phyloP scores from a whole-genome alignment of 2,888 invertebrate species.

The Nomada lathburiana region DNA sequence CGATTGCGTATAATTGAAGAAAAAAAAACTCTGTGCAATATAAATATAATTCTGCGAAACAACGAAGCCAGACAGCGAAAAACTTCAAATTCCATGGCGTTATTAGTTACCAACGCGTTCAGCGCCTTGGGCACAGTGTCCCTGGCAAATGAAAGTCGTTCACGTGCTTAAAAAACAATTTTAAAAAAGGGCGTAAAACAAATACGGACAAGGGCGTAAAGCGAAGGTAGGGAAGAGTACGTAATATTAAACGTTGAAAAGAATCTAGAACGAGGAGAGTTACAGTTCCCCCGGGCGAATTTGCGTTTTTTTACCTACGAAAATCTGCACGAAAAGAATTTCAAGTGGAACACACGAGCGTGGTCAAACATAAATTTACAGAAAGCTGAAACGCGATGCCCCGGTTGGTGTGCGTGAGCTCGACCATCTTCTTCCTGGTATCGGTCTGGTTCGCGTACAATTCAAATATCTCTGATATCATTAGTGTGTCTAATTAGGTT shows the following conservation, averaged over 20 bases:
- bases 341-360: conserved; percentile 24
- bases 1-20: neutral
- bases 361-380: conserved; percentile 37
- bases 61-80: neutral
- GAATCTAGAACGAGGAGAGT: conserved; percentile 15
- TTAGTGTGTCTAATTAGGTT: conserved; percentile 65
- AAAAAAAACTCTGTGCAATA: too few species aligned
- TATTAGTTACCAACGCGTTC: neutral
- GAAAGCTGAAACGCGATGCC: neutral
- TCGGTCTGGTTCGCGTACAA: conserved; percentile 37
- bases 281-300: neutral
- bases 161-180: neutral
- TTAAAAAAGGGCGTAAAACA: neutral
- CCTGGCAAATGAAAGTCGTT: neutral
- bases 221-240: neutral
- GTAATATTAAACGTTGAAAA: conserved; percentile 33
- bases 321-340: conserved; percentile 22
- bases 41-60: too few species aligned
- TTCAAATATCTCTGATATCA: conserved; percentile 48
- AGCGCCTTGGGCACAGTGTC: neutral
- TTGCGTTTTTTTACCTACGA: neutral
- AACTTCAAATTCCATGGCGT: neutral
- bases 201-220: neutral
- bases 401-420: conserved; percentile 12
- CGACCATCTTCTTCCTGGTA: conserved; percentile 26